phyloP scores from a whole-genome alignment of 2,113 vertebrate species.

The Aythya baeri region DNA sequence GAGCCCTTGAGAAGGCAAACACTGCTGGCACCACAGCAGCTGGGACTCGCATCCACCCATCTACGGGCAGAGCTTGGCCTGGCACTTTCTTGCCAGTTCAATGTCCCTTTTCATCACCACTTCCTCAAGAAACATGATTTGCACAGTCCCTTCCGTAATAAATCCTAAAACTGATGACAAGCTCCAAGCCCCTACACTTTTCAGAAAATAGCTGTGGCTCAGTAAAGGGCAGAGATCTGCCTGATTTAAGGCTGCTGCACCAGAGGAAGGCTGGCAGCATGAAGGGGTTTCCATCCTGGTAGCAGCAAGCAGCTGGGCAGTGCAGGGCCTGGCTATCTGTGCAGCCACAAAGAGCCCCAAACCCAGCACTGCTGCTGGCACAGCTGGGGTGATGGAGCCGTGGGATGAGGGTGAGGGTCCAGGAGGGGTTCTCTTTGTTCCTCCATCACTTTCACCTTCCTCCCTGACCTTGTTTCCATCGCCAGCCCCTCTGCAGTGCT shows the following conservation, averaged over 20 bases:
- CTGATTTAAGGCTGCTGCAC: not conserved
- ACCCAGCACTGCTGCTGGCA: not conserved
- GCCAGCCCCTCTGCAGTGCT: rapidly evolving
- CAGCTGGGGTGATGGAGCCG: rapidly evolving
- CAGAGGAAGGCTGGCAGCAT: not conserved
- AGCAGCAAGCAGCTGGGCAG: not conserved
- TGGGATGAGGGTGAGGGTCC: not conserved
- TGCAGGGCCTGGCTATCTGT: rapidly evolving
- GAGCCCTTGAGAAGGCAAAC: not conserved
- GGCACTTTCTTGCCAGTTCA: not conserved
- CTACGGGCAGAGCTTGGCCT: not conserved
- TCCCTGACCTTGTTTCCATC: not conserved
- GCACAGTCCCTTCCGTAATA: not conserved
- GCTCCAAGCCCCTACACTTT: not conserved
- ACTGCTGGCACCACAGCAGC: not conserved
- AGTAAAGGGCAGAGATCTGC: not conserved
- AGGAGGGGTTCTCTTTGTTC: no score
- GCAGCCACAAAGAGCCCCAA: not conserved
- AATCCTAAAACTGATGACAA: not conserved
- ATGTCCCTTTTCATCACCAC: not conserved
- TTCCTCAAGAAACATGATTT: conserved; percentile 1
- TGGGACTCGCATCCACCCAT: not conserved
- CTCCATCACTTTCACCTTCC: not conserved
- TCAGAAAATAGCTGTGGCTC: not conserved
- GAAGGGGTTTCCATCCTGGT: not conserved